Evolutionary conservation across 92 coral and sea anemone genomes (phyloP).

Genomic region (Parazoanthus darwini): DNA sequence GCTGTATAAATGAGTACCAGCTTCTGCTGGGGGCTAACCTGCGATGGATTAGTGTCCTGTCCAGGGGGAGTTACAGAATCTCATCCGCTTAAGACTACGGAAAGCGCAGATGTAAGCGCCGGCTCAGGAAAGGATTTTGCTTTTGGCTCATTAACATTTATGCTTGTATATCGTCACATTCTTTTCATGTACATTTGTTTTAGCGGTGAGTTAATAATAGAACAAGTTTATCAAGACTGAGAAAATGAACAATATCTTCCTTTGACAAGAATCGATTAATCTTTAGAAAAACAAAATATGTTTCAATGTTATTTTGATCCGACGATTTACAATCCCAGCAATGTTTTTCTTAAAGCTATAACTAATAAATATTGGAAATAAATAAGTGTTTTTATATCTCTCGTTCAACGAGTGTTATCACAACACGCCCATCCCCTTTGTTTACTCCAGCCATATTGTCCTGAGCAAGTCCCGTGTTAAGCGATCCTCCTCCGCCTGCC

Average conservation of each 20-base stretch:
- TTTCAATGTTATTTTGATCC: not conserved
- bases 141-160: no score
- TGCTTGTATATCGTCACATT: no score
- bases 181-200: no score
- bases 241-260: not conserved
- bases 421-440: conserved; percentile 68
- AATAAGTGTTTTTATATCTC: not conserved
- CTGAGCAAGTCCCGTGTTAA: conserved; percentile 73
- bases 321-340: no score
- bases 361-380: not conserved
- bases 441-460: conserved; percentile 72
- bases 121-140: no score
- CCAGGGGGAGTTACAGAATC: no score
- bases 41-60: no score
- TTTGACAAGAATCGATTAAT: not conserved
- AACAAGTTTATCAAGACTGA: not conserved
- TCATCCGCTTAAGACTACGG: no score
- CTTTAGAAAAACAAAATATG: not conserved
- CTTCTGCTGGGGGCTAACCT: no score
- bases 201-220: no score
- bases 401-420: conserved; percentile 54
- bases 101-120: no score
- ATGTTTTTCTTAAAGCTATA: not conserved
- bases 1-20: no score
- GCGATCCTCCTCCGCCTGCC: conserved; percentile 97